phyloP scores from a whole-genome alignment of 2,113 vertebrate species.

The Varanus salvator region DNA sequence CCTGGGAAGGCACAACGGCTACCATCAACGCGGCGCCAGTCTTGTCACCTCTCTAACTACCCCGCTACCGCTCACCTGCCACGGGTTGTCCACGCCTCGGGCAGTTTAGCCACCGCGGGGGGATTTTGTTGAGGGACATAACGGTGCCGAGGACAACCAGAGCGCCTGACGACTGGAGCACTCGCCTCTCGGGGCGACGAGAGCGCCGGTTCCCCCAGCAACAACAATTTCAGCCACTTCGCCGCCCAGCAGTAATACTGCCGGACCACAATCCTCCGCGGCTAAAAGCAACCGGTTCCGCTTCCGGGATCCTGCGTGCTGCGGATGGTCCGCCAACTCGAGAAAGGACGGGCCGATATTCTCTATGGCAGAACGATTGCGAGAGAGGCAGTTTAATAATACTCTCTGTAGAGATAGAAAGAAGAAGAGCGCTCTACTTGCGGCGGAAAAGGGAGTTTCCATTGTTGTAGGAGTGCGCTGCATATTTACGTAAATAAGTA shows the following conservation, averaged over 20 bases:
- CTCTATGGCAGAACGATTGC: background rate
- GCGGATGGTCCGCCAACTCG: background rate
- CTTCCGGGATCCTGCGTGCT: constrained; percentile 30
- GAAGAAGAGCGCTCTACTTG: background rate
- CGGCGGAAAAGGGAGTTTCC: background rate
- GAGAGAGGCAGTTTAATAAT: fast-evolving
- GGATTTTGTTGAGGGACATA: constrained; percentile 92
- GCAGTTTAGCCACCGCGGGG: constrained; percentile 94
- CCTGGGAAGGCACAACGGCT: too few species aligned
- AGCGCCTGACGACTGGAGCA: constrained; percentile 9
- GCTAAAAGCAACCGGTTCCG: constrained; percentile 43
- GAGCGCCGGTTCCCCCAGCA: constrained; percentile 4
- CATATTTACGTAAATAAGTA: background rate
- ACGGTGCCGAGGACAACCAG: constrained; percentile 32
- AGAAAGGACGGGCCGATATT: too few species aligned
- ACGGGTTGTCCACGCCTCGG: constrained; percentile 94
- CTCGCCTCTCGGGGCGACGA: background rate
- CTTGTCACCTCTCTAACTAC: background rate
- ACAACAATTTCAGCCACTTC: constrained; percentile 70
- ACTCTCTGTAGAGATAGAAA: background rate
- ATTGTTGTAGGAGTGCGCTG: background rate
- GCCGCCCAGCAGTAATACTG: constrained; percentile 49
- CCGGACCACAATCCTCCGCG: constrained; percentile 70
- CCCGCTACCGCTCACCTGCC: constrained; percentile 82
- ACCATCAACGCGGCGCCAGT: background rate